Conservation (phyloP, 2,113 vertebrate species). For the Piprites chloris region DNA sequence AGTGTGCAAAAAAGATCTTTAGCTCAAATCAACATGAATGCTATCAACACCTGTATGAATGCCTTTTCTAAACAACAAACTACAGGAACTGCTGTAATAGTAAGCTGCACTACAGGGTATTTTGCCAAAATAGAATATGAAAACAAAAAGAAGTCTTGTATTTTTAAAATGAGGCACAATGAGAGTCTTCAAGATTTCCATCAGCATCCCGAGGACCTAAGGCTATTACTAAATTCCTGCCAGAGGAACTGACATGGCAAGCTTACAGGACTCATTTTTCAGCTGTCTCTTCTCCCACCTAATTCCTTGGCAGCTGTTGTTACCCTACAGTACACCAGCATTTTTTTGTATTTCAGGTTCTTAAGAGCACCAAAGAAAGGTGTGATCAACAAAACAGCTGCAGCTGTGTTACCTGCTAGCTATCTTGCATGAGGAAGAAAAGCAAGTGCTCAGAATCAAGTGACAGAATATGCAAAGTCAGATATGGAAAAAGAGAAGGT, state of each 20-base stretch:
- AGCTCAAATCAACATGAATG: background rate
- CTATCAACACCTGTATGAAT: background rate
- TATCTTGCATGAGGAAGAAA: background rate
- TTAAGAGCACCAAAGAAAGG: background rate
- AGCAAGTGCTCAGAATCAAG: background rate
- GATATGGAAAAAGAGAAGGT: accelerated
- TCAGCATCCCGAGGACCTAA: background rate
- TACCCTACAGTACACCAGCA: background rate
- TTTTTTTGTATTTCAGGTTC: background rate
- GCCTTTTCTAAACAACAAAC: background rate
- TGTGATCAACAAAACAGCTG: background rate
- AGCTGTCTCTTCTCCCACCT: background rate
- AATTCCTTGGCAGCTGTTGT: background rate
- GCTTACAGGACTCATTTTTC: background rate
- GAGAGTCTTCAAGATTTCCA: background rate
- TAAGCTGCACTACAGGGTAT: background rate
- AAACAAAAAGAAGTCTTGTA: background rate
- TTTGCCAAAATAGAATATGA: background rate
- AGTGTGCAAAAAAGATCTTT: background rate
- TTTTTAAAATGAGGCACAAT: background rate
- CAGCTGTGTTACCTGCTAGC: background rate
- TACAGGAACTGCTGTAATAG: background rate
- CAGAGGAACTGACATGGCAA: background rate
- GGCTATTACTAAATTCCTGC: background rate
- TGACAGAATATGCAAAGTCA: background rate